Evolutionary conservation across 2,888 invertebrate genomes (phyloP), one percentile per base, ranked within the genome.

Genomic region (Amiota communis): DNA sequence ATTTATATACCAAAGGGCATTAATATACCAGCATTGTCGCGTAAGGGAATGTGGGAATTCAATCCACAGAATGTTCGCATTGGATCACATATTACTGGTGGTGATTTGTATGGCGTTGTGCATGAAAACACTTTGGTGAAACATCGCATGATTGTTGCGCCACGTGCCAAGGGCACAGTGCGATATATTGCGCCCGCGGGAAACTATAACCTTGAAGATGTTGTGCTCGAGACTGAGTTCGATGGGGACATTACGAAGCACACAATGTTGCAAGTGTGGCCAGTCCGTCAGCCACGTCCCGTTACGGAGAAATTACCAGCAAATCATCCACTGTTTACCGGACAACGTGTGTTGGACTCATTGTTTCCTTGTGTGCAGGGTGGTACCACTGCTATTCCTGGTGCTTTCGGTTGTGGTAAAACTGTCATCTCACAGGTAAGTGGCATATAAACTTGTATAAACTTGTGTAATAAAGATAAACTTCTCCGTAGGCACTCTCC

Each of bases 1-100:
- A 99, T 99, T 91, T 99, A 99, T 92, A 99, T 99, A 91, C 99
- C 99, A 20, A 99, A 98, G 91, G 99, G 99, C 88, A 93, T 99
- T 20, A 98, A 98, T 90, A 94, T 96, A 72, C 98, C 98, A 13
- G 93, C 96, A 57, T 91, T 99, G 67, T 95, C 95, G 8, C 92
- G 97, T 68, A 93, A 93, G 0, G 89, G 90, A 59, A 90, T 92
- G 74, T 99, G 99, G 99, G 98, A 99, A 79, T 99, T 98, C 89
- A 93, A 93, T 87, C 97, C 98, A 0, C 87, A 93, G 13, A 82
- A 93, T 82, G 93, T 96, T 72, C 95, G 95, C 90, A 94, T 94
- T 79, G 99, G 99, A 0, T 95, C 97, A 67, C 98, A 99, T 91
- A 95, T 99, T 78, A 99, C 99, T 23, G 99, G 99, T 36, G 99